Percentiles rank a stretch among this genome's conserved stretches.
Conservation (phyloP, 37 sponge, comb jelly and placozoan genomes). For the Agelas oroides region DNA sequence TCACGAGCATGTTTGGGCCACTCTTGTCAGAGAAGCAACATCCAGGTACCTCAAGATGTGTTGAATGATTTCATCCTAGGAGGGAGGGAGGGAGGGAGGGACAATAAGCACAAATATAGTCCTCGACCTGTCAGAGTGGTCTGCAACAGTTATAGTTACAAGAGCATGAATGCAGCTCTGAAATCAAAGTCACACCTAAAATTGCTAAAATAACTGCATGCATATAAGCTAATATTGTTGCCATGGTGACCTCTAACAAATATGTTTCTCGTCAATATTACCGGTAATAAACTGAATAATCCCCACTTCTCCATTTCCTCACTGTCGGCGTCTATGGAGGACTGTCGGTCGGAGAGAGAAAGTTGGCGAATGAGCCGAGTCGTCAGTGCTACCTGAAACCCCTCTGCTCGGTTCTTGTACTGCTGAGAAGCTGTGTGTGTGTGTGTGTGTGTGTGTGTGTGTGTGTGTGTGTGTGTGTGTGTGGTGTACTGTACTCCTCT, state of each 20-base stretch:
- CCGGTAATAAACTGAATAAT: constrained; percentile 50
- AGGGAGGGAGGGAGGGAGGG: too few relatives aligned
- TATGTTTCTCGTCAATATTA: too few relatives aligned
- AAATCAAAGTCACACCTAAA: too few relatives aligned
- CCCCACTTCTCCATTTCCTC: constrained; percentile 61
- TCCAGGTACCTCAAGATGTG: constrained; percentile 57
- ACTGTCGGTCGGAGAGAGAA: constrained; percentile 45
- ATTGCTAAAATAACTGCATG: too few relatives aligned
- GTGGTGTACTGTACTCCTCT: too few relatives aligned
- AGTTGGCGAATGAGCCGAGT: constrained; percentile 35
- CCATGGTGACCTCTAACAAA: too few relatives aligned
- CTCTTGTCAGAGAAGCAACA: constrained; percentile 28
- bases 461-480: constrained; percentile 1
- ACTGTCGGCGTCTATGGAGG: constrained; percentile 35
- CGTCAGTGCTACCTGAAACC: constrained; percentile 45
- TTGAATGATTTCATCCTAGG: constrained; percentile 79
- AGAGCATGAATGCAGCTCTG: too few relatives aligned
- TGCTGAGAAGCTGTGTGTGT: neutral
- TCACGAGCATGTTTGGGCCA: constrained; percentile 70
- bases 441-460: constrained; percentile 6
- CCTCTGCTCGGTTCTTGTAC: constrained; percentile 29
- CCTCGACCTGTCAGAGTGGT: too few relatives aligned
- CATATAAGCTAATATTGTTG: too few relatives aligned
- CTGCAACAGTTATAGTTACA: too few relatives aligned
- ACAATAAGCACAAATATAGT: too few relatives aligned